Evolutionary conservation across 2,113 vertebrate genomes (phyloP).

Genomic region (Lanius ludovicianus): DNA sequence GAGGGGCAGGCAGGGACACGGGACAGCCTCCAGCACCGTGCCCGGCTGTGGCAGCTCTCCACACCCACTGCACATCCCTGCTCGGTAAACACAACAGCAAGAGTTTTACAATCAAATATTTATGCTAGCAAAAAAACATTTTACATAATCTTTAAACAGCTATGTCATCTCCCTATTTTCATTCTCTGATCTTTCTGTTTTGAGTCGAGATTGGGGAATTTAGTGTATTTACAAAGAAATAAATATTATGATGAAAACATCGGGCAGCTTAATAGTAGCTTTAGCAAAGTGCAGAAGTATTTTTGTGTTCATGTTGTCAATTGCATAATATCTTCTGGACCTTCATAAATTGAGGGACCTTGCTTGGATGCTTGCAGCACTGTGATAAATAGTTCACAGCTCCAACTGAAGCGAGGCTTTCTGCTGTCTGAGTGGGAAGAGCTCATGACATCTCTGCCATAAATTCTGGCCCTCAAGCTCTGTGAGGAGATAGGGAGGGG

Average conservation of each 20-base stretch:
- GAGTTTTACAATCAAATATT: slow-evolving; percentile 80
- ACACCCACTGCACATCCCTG: slow-evolving; percentile 40
- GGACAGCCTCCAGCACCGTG: neutral
- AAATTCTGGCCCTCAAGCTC: neutral
- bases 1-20: neutral
- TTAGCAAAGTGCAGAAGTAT: slow-evolving; percentile 67
- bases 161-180: slow-evolving; percentile 76
- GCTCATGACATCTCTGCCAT: neutral
- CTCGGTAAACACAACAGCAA: slow-evolving; percentile 71
- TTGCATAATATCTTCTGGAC: slow-evolving; percentile 59
- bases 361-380: neutral
- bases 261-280: slow-evolving; percentile 67
- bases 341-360: slow-evolving; percentile 32
- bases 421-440: neutral
- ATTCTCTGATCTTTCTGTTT: slow-evolving; percentile 77
- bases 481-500: neutral
- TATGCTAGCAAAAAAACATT: slow-evolving; percentile 76
- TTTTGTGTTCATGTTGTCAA: slow-evolving; percentile 60
- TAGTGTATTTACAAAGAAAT: slow-evolving; percentile 75
- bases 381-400: slow-evolving; percentile 21
- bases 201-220: slow-evolving; percentile 72
- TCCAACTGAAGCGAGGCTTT: neutral
- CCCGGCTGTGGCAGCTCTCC: neutral
- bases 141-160: slow-evolving; percentile 78
- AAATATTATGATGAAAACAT: slow-evolving; percentile 82